These are phyloP conservation scores for Potamarius usumacintae DNA, from an alignment of 2,113 vertebrate genomes.

Conservation along the genomic window DNA sequence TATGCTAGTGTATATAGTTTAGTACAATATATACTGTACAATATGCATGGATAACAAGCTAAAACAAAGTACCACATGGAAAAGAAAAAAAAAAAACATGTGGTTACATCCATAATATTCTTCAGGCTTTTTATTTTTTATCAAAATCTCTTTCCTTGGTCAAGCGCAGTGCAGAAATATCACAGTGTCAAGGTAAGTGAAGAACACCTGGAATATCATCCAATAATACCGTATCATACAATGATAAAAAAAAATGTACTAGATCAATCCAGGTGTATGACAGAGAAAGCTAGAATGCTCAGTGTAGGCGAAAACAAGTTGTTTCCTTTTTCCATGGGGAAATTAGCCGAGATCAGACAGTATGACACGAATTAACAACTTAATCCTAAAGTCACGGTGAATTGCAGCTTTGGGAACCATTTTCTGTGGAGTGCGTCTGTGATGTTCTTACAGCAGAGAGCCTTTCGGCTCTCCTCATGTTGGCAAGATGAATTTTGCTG, in stretches of 20 bases:
- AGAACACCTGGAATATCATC: neutral
- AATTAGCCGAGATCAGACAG: slow-evolving; percentile 33
- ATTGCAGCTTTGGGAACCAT: slow-evolving; percentile 37
- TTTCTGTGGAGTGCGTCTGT: slow-evolving; percentile 8
- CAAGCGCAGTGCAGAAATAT: neutral
- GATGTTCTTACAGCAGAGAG: slow-evolving; percentile 18
- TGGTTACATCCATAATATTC: slow-evolving; percentile 16
- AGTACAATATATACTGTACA: neutral
- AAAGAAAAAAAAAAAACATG: neutral
- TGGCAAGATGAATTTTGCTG: neutral
- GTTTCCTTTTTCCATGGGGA: slow-evolving; percentile 32
- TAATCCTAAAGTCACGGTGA: slow-evolving; percentile 39
- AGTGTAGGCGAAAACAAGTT: neutral
- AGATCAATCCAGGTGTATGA: neutral
- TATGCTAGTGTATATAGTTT: neutral
- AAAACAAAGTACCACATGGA: neutral
- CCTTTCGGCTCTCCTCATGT: neutral
- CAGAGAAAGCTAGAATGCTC: neutral
- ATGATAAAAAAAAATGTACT: neutral
- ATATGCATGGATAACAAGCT: neutral
- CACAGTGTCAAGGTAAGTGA: neutral
- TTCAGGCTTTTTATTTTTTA: neutral
- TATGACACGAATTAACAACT: slow-evolving; percentile 48
- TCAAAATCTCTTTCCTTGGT: neutral
- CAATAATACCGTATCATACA: neutral